A percentile compares a stretch with the other conserved stretches of the same genome.
Evolutionary conservation across 2,797 vertebrate species (phyloP).

Genomic region (Sparus aurata): DNA sequence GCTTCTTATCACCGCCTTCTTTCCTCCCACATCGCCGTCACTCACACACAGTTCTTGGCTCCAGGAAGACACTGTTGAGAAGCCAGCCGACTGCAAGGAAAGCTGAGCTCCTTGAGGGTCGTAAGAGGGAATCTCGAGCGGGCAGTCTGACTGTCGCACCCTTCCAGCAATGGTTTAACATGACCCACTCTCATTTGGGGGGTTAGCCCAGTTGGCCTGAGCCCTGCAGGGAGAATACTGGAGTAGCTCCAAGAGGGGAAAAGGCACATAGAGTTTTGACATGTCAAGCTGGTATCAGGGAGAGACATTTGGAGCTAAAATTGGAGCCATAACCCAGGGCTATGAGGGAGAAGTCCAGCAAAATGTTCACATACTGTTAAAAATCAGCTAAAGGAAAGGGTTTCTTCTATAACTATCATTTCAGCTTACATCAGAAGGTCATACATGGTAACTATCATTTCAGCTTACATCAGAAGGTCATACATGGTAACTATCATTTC

Average conservation of each 20-base stretch:
- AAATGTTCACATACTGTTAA: neutral
- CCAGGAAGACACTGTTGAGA: neutral
- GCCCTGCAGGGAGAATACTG: slow-evolving; percentile 13
- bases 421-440: neutral
- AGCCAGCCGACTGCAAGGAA: slow-evolving; percentile 4
- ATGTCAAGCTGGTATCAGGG: slow-evolving; percentile 28
- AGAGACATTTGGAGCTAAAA: slow-evolving; percentile 18
- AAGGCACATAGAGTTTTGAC: slow-evolving; percentile 19
- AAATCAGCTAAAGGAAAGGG: neutral
- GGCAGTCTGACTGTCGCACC: neutral
- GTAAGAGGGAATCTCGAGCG: neutral
- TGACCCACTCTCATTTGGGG: slow-evolving; percentile 33
- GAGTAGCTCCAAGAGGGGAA: slow-evolving; percentile 6
- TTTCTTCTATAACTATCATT: neutral
- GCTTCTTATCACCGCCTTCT: slow-evolving; percentile 40
- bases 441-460: neutral
- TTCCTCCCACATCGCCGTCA: slow-evolving; percentile 36
- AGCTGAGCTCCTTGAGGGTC: slow-evolving; percentile 11
- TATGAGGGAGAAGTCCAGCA: neutral
- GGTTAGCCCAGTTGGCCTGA: slow-evolving; percentile 14
- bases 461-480: neutral
- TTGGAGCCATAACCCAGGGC: slow-evolving; percentile 5
- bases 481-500: neutral
- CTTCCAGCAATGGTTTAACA: slow-evolving; percentile 24
- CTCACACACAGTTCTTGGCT: neutral